These are phyloP conservation scores for Heteronetta atricapilla DNA, from an alignment of 2,113 vertebrate species.

Conservation along the genomic window DNA sequence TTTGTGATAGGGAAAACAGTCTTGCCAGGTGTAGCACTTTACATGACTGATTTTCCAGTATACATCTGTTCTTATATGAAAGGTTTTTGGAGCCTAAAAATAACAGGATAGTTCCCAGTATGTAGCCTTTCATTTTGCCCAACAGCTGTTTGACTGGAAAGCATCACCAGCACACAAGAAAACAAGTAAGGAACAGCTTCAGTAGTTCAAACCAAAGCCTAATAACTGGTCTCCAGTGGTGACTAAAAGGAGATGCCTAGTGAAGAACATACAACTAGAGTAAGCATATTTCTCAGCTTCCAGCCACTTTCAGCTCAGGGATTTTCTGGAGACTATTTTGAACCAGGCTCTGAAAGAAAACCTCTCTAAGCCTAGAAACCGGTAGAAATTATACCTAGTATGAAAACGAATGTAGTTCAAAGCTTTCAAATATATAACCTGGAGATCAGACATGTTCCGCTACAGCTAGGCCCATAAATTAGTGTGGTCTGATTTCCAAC, in stretches of 20 bases:
- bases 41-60: neutral
- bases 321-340: neutral
- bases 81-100: neutral
- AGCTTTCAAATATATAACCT: neutral
- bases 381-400: neutral
- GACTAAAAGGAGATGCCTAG: neutral
- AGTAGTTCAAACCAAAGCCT: neutral
- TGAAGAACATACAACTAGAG: neutral
- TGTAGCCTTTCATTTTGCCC: neutral
- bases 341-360: neutral
- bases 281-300: neutral
- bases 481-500: neutral
- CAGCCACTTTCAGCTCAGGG: neutral
- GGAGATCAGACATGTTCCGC: neutral
- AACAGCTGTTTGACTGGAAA: neutral
- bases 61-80: neutral
- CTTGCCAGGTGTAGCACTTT: neutral
- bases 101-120: neutral
- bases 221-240: rapidly evolving
- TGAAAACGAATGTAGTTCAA: neutral
- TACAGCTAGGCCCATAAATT: neutral
- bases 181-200: neutral
- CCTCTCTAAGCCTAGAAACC: neutral
- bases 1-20: neutral
- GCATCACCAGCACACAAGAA: neutral